phyloP scores from a whole-genome alignment of 2,888 invertebrate species.

The Dolichomitus sp. region DNA sequence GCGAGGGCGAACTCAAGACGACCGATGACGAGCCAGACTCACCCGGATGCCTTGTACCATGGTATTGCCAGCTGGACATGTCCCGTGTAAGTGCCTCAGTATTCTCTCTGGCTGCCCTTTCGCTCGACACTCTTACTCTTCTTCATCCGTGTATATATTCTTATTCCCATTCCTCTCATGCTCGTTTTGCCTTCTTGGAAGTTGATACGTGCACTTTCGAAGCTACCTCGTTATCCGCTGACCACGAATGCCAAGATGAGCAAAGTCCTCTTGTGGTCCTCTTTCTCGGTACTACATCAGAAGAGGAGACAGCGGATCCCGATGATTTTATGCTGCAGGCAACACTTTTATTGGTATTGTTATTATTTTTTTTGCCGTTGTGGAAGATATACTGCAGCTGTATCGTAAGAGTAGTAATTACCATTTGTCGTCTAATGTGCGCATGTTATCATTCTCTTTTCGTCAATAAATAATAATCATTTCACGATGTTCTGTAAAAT shows the following conservation, averaged over 20 bases:
- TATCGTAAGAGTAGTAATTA: not conserved
- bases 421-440: not conserved
- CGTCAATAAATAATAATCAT: not conserved
- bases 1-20: slow-evolving; percentile 17
- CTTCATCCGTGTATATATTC: slow-evolving; percentile 49
- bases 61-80: slow-evolving; percentile 37
- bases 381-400: not conserved
- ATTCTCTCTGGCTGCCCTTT: slow-evolving; percentile 37
- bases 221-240: slow-evolving; percentile 62
- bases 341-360: not conserved
- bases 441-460: not conserved
- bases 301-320: slow-evolving; percentile 6
- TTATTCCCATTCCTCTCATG: slow-evolving; percentile 48
- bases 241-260: slow-evolving; percentile 49
- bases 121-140: slow-evolving; percentile 57
- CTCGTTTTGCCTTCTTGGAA: slow-evolving; percentile 62
- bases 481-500: not conserved
- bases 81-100: slow-evolving; percentile 34
- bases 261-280: slow-evolving; percentile 24
- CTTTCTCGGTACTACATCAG: slow-evolving; percentile 21
- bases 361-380: not conserved
- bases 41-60: slow-evolving; percentile 30
- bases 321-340: slow-evolving; percentile 4
- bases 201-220: slow-evolving; percentile 60
- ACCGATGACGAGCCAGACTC: slow-evolving; percentile 51